Evolutionary conservation across 2,888 invertebrate species (phyloP), one percentile per base, ranked within the genome.

Genomic region (Pristionchus arcanus): DNA sequence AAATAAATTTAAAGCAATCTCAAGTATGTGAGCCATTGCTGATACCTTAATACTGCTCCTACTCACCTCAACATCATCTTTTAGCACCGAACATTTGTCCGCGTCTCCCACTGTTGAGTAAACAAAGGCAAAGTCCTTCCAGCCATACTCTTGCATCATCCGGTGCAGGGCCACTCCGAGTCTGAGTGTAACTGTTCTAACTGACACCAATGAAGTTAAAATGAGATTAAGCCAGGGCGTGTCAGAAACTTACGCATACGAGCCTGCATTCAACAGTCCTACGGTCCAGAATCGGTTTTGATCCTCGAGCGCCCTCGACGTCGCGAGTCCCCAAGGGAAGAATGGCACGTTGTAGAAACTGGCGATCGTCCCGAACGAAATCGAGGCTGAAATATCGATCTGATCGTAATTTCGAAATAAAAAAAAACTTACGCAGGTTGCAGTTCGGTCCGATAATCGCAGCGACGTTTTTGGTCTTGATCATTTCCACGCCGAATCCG

Each of bases 51-150:
- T n/a, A n/a, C n/a, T n/a, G n/a, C n/a, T n/a, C n/a, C n/a, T n/a
- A n/a, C n/a, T 42, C 9, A 34, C 89, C 90, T 91, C 92, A n/a
- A 92, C 28, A 68, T 92, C 93, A 28, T 92, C 91, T n/a, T 92
- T 91, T 28, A 92, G 90, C 25, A 91, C 91, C 16, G 90, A 90
- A 71, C 93, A 93, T 81, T 92, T 92, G 55, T 92, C 91, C 16
- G 81, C 84, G 37, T 92, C 91, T 34, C 91, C 91, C 74, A 92
- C 92, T 68, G 91, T 92, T 5, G 91, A 90, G 85, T 91, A 93
- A 42, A 93, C 90, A 28, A 93, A 91, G 19, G 92, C 93, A 31
- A 93, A 92, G 25, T 92, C 91, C 16, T 89, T 90, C 93, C 93
- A 93, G 2, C 83, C 91, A 55, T 92, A 92, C 68, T 92, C 91